Evolutionary conservation across 2,797 vertebrate genomes (phyloP).

Genomic region (Dermochelys coriacea): DNA sequence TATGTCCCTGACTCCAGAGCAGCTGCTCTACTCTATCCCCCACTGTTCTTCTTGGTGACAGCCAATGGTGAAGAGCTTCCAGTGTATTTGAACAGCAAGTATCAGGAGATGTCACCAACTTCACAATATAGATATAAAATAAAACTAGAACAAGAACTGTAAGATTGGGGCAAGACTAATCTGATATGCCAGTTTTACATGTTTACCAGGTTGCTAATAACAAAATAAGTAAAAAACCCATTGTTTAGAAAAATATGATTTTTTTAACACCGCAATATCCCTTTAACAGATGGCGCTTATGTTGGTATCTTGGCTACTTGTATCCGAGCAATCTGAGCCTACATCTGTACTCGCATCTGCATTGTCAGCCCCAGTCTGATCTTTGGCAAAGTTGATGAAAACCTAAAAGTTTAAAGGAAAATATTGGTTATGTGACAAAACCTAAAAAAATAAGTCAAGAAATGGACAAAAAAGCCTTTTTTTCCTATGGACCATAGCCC

Average conservation of each 20-base stretch:
- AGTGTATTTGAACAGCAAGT: neutral
- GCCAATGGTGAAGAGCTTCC: rapidly evolving
- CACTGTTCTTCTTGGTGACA: neutral
- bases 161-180: conserved; percentile 26
- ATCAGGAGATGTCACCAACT: neutral
- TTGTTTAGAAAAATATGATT: conserved; percentile 8
- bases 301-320: conserved; percentile 73
- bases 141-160: conserved; percentile 11
- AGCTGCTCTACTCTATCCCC: neutral
- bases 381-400: conserved; percentile 97
- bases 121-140: neutral
- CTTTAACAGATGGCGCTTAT: conserved; percentile 69
- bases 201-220: conserved; percentile 17
- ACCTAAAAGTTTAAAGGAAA: conserved; percentile 83
- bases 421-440: conserved; percentile 18
- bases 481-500: neutral
- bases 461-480: neutral
- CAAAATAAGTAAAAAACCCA: conserved; percentile 28
- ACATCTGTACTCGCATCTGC: conserved; percentile 31
- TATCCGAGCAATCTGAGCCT: conserved; percentile 65
- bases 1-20: neutral
- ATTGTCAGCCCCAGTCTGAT: conserved; percentile 78
- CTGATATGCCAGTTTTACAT: conserved; percentile 39
- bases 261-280: neutral
- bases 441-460: neutral